These are phyloP conservation scores for Gopherus flavomarginatus DNA, from an alignment of 2,113 vertebrate genomes.

Conservation along the genomic window DNA sequence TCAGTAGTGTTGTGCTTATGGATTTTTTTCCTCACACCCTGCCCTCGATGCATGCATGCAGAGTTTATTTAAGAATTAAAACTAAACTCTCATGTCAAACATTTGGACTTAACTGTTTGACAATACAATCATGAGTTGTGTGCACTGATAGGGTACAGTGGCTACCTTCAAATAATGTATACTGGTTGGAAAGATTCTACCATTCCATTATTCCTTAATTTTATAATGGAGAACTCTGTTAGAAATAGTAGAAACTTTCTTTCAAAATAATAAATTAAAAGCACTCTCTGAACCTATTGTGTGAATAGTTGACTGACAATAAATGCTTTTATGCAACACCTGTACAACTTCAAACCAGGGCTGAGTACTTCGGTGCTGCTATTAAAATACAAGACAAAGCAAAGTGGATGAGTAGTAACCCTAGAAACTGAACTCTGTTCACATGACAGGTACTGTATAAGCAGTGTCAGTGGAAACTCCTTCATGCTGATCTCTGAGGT, in stretches of 20 bases:
- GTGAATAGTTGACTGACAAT: neutral
- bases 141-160: neutral
- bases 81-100: neutral
- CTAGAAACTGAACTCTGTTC: neutral
- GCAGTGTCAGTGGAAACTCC: neutral
- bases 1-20: constrained; percentile 40
- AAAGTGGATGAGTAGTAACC: neutral
- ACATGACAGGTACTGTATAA: neutral
- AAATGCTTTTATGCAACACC: neutral
- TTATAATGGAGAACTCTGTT: neutral
- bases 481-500: neutral
- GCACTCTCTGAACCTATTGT: neutral
- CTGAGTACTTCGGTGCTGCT: neutral
- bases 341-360: neutral
- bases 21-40: neutral
- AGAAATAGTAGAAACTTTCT: neutral
- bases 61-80: neutral
- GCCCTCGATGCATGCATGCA: neutral
- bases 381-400: neutral
- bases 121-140: neutral
- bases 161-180: neutral
- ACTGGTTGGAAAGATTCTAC: neutral
- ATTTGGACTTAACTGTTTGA: neutral
- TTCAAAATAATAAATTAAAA: neutral
- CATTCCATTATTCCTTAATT: neutral